Base-by-base conservation (phyloP, 2,113 vertebrate species). In the Pygoscelis adeliae region DNA sequence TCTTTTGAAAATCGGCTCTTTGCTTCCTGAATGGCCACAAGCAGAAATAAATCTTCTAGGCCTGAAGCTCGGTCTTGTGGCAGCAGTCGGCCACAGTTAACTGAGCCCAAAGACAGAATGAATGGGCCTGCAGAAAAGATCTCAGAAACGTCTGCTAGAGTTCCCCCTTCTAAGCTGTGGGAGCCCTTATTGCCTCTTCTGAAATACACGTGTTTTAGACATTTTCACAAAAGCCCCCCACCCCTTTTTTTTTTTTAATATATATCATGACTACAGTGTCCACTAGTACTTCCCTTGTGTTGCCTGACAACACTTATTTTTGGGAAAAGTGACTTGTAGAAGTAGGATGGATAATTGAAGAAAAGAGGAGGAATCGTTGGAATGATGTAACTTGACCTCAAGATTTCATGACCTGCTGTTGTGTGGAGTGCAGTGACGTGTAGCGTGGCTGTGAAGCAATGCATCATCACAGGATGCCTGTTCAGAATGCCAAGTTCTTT, bases 81-180 rank as follows among this genome's bases (percentile, higher is more conserved):
- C 65, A 84, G 67, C 38, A 30, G 27, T 26, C 0, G 0, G 50
- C 14, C 26, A 5, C 22, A n/a, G 36, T 66, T 71, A 50, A 16
- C 10, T 44, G 63, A 89, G 36, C 18, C 22, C 56, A 72, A 82
- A 55, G 32, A 27, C 4, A 30, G 55, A 55, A 49, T 10, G 8
- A 74, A 59, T 34, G 52, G 47, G 12, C 19, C 52, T 62, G 38
- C 36, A 69, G 66, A 22, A 74, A 2, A 53, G 27, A 27, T 36
- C 44, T 88, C 36, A 6, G 44, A 47, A 88, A 21, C 29, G 16
- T 47, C 44, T 73, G 40, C 63, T 83, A 42, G 29, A 73, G 56
- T 66, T 89, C 55, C 81, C 50, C 42, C 44, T 58, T 61, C 36
- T n/a, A 0, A 1, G 1, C 29, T 63, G 23, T 17, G 21, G 32